A percentile compares a stretch with the other conserved stretches of the same genome.
Evolutionary conservation across 2,113 vertebrate genomes (phyloP).

Genomic region (Epinephelus moara): DNA sequence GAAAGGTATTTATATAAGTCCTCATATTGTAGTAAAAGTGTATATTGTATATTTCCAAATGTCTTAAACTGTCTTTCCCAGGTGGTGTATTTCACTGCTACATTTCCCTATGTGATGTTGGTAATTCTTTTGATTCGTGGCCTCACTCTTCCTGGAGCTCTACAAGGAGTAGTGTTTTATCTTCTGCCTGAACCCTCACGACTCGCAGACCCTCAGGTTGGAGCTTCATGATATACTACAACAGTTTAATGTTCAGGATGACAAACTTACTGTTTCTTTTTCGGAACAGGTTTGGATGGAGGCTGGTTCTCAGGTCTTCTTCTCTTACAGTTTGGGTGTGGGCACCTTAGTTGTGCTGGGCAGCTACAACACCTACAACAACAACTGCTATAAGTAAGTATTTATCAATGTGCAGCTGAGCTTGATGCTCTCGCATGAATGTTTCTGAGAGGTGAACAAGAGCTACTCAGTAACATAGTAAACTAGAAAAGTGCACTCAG

Average conservation of each 20-base stretch:
- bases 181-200: constrained; percentile 80
- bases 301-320: constrained; percentile 83
- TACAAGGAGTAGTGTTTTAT: constrained; percentile 80
- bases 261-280: not conserved
- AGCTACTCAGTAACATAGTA: not conserved
- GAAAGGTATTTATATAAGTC: too few relatives aligned
- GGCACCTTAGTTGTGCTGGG: constrained; percentile 73
- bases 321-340: constrained; percentile 80
- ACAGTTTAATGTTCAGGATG: not conserved
- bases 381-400: constrained; percentile 84
- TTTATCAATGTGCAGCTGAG: not conserved
- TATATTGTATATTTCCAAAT: not conserved
- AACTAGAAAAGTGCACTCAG: too few relatives aligned
- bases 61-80: constrained; percentile 27
- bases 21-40: not conserved
- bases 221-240: not conserved
- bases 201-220: constrained; percentile 81
- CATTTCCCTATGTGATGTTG: constrained; percentile 85
- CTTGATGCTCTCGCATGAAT: not conserved
- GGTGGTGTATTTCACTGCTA: constrained; percentile 87
- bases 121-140: constrained; percentile 82
- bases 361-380: constrained; percentile 83
- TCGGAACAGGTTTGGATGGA: constrained; percentile 85
- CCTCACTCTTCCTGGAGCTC: constrained; percentile 82
- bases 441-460: not conserved